Base-by-base conservation (phyloP, 1,140 invertebrate species). In the Solenopsis fugax region DNA sequence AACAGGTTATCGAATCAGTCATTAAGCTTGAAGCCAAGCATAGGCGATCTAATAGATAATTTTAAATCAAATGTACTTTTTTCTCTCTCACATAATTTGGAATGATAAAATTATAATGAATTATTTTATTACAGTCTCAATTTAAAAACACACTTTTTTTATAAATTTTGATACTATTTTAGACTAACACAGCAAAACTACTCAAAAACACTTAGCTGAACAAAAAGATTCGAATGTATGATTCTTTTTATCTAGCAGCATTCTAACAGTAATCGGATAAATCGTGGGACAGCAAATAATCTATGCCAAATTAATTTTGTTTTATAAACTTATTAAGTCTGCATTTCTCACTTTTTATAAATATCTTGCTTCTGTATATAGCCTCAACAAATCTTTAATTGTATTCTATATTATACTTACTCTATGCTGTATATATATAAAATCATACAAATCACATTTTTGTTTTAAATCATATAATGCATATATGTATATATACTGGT, bases 161-260 rank as follows among this genome's bases (percentile, higher is more conserved):
- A 18, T 54, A 93, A 91, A 82, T 88, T 58, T 75, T 29, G 41
- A 18, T 56, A 60, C 60, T 64, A 37, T 90, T 29, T 62, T 91
- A 12, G 86, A 72, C 9, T 86, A 90, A 41, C 88, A 92, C 1
- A 93, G 87, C 12, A 94, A 89, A 87, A 41, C 91, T 5, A 93
- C 89, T 18, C 89, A 93, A 69, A 92, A 93, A 80, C 78, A 69
- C 37, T 62, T 94, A 34, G 37, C 90, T 50, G 4, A 54, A 1
- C 84, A 91, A 71, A 58, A 69, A 73, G 93, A 95, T 91, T 89
- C 92, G 88, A 94, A 62, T 95, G 95, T 87, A 85, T 95, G 4
- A 80, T 92, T 95, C 48, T 71, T 95, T 29, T 78, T 90, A 29
- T 72, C 94, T 0, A 93, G 94, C 87, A 89, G 7, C 21, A 90